phyloP scores from a whole-genome alignment of 2,888 invertebrate genomes.

The Gari tellinella region DNA sequence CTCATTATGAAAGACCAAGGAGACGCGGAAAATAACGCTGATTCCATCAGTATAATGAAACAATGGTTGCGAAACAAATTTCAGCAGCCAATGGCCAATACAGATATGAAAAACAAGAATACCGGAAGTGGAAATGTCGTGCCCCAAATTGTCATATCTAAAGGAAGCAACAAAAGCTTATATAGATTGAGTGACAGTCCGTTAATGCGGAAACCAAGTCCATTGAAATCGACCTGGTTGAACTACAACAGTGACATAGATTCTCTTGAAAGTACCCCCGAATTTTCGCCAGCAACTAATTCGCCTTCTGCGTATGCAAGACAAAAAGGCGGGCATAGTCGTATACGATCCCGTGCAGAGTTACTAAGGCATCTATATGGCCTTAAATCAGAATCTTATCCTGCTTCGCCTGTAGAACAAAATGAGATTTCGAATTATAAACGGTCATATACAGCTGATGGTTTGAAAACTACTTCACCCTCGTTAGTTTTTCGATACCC shows the following conservation, averaged over 20 bases:
- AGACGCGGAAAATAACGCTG: neutral
- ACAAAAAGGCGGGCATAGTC: too few species aligned
- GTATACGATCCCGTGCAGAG: too few species aligned
- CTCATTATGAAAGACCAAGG: too few species aligned
- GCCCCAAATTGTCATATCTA: slow-evolving; percentile 42
- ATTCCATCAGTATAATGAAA: slow-evolving; percentile 21
- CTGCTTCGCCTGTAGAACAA: too few species aligned
- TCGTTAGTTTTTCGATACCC: too few species aligned
- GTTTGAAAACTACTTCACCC: too few species aligned
- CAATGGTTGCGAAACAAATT: slow-evolving; percentile 30
- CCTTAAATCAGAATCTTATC: too few species aligned
- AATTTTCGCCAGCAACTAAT: too few species aligned
- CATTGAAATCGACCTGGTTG: slow-evolving; percentile 5
- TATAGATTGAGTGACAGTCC: slow-evolving; percentile 6
- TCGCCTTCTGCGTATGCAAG: too few species aligned
- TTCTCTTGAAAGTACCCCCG: neutral
- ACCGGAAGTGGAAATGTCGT: neutral
- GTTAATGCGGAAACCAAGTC: slow-evolving; percentile 6
- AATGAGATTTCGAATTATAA: too few species aligned
- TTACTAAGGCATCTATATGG: too few species aligned
- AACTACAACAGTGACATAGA: neutral
- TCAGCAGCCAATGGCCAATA: slow-evolving; percentile 1
- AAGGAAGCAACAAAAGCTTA: slow-evolving; percentile 30
- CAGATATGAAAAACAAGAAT: neutral
- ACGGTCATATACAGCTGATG: too few species aligned